A percentile compares a stretch with the other conserved stretches of the same genome.
Conservation (phyloP, 2,797 vertebrate genomes). For the Oceanodroma leucorhoa region DNA sequence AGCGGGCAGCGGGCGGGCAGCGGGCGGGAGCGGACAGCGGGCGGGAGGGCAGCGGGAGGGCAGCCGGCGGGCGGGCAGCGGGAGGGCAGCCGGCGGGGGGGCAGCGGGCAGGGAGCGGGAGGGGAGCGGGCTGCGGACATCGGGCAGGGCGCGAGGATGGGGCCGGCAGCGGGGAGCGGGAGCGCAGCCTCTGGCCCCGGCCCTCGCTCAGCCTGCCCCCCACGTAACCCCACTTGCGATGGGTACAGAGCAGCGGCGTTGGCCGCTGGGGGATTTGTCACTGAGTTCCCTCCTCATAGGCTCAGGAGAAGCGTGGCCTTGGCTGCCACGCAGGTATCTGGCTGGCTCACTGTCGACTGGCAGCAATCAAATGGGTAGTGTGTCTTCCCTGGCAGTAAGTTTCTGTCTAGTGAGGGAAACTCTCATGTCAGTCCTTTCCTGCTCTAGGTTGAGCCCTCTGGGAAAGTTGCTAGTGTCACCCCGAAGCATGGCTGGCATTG, state of each 20-base stretch:
- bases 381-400: neutral
- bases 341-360: accelerated
- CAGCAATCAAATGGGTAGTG: neutral
- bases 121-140: neutral
- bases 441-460: neutral
- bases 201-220: neutral
- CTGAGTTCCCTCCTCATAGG: neutral
- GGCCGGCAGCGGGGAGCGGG: neutral
- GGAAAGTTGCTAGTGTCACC: neutral
- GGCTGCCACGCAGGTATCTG: accelerated
- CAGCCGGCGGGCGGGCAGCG: accelerated
- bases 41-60: neutral
- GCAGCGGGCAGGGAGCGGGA: neutral
- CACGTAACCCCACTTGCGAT: too few relatives aligned
- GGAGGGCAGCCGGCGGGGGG: neutral
- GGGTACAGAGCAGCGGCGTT: accelerated
- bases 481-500: neutral
- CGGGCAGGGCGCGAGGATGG: neutral
- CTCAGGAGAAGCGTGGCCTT: neutral
- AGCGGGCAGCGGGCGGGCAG: accelerated
- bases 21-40: neutral
- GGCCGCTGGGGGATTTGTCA: neutral
- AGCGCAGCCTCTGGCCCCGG: accelerated
- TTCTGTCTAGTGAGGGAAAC: neutral
- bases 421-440: neutral